Evolutionary conservation across 2,113 vertebrate genomes (phyloP).

Genomic region (Echinops telfairi): DNA sequence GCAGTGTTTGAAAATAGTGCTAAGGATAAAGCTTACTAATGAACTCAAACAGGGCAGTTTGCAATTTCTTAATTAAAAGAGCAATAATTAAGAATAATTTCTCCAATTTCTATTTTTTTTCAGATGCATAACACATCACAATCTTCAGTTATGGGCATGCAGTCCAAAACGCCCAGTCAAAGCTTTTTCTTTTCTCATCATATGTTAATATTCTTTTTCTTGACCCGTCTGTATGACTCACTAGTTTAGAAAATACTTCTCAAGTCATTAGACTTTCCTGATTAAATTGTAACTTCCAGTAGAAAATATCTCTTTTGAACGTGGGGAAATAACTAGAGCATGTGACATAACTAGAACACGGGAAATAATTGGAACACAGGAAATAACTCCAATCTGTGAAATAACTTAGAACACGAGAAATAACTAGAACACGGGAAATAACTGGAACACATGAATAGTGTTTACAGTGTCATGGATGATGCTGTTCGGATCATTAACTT

Average conservation of each 20-base stretch:
- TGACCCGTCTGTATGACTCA: background rate
- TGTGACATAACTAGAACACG: too few relatives aligned
- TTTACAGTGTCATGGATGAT: background rate
- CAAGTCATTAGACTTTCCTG: background rate
- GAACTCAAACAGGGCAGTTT: too few relatives aligned
- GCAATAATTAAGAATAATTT: background rate
- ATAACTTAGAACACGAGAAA: background rate
- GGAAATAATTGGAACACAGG: background rate
- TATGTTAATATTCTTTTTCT: background rate
- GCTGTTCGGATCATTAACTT: background rate
- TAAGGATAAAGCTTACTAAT: too few relatives aligned
- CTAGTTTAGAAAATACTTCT: background rate
- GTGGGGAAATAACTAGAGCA: background rate
- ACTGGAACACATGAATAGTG: too few relatives aligned
- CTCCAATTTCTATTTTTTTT: background rate
- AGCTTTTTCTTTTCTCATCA: background rate
- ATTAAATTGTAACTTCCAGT: background rate
- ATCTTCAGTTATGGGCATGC: background rate
- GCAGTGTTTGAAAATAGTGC: too few relatives aligned
- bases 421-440: background rate
- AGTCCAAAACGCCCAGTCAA: background rate
- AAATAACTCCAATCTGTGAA: too few relatives aligned
- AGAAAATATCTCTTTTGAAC: slow-evolving; percentile 1
- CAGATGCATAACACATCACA: background rate
- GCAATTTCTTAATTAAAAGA: too few relatives aligned